Evolutionary conservation across 2,113 vertebrate species (phyloP), one percentile per base, ranked within the genome.

Genomic region (Lampris incognitus): DNA sequence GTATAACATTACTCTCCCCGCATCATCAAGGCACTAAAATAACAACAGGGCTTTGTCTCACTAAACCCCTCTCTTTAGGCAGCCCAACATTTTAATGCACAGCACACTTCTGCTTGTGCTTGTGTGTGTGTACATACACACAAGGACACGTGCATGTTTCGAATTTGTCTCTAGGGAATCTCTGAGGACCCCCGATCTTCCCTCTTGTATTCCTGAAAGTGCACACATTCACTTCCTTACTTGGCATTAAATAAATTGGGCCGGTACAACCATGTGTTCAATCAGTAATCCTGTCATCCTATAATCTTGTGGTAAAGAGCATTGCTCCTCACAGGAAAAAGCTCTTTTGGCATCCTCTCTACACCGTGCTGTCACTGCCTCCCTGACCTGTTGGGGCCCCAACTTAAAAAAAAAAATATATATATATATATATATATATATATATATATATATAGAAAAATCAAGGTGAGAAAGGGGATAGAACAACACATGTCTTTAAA

Each of bases 11-110:
- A 82, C 85, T 24, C 60, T 59, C 6, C 57, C 63, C 44, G 46
- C 75, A 72, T 83, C 67, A 78, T 55, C 85, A 55, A 44, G 2
- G 67, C 54, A 77, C 90, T 77, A 80, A 85, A 89, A 90, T 89
- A 90, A 88, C 80, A 88, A 60, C 86, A 67, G 62, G 74, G 74
- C 70, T 87, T 90, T 87, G 67, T 79, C 59, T 77, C 38, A 13
- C 69, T 82, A 71, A 82, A 85, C 62, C 76, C 78, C 56, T 57
- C 62, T 81, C 67, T 77, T 69, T 74, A 79, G 58, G 81, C 65
- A 81, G 81, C 80, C 79, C 81, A 70, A 67, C 64, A 66, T 75
- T 70, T 58, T n/a, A 41, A 66, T 55, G 36, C 24, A 38, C 41
- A 48, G 42, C 37, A 79, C 72, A 78, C 60, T n/a, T n/a, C 59